Base-by-base conservation (phyloP, 2,888 invertebrate genomes). In the Drosophila flavopinicola region DNA sequence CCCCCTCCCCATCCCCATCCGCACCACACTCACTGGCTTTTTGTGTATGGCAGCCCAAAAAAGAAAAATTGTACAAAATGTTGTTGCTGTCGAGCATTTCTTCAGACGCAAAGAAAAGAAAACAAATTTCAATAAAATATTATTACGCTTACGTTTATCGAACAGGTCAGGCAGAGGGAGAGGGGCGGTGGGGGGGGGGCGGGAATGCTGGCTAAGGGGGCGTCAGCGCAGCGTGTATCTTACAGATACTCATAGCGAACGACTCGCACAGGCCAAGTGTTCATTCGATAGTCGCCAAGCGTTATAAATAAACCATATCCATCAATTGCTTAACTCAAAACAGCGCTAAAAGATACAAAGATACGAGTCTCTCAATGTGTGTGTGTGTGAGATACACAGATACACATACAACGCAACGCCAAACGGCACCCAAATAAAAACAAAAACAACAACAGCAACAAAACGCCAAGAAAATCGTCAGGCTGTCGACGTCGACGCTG, bases 111-210 rank as follows among this genome's bases (percentile, higher is more conserved):
- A 60, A 68, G 53, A 53, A 48, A 59, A 48, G 39, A 83, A 88
- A 88, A 87, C 85, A 86, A 83, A 89, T 89, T 89, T 90, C 90
- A 90, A 90, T 89, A 88, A 89, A 90, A 90, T 89, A 89, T 89
- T 90, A 89, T 89, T 89, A 88, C 88, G 88, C 85, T 89, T 88
- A 85, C 86, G 83, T 79, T 88, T 80, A 84, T 87, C 84, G 88
- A 88, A 80, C 75, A 75, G 77, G 56, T 52, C 52, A 44, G 49
- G 56, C 39, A 32, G 42, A 32, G 60, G 41, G 38, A 51, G 57
- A 24, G 60, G 52, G 38, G n/a, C 20, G 9, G 39, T 11, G 3
- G 30, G 10, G 24, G 17, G 13, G 2, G 13, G 24, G 11, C 20
- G 23, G 1, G 13, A n/a, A n/a, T n/a, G n/a, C n/a, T n/a, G n/a